A percentile compares a stretch with the other conserved stretches of the same genome.
phyloP scores from a whole-genome alignment of 2,888 invertebrate genomes.

The Drosophila robusta region DNA sequence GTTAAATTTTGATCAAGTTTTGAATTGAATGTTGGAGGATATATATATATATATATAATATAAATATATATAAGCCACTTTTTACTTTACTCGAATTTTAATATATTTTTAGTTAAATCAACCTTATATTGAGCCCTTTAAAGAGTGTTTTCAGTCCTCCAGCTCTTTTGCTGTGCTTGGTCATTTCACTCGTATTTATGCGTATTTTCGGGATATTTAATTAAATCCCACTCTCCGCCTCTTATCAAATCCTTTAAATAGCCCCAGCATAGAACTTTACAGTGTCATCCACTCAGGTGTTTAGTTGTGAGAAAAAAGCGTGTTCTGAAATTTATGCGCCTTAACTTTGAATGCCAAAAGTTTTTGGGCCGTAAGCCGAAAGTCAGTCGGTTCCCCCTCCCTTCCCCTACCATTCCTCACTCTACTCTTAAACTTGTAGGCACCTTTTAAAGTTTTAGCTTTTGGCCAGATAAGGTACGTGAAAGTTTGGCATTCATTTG shows the following conservation, averaged over 20 bases:
- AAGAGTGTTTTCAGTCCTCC: neutral
- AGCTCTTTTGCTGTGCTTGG: neutral
- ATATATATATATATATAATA: no score
- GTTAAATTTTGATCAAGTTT: no score
- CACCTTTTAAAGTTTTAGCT: conserved; percentile 63
- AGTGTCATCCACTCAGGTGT: conserved; percentile 45
- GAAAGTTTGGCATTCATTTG: conserved; percentile 65
- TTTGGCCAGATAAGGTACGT: conserved; percentile 52
- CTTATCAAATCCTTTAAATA: conserved; percentile 28
- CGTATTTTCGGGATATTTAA: conserved; percentile 39
- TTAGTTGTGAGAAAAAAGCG: conserved; percentile 66
- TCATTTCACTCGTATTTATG: conserved; percentile 24
- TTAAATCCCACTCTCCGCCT: conserved; percentile 27
- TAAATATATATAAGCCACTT: no score
- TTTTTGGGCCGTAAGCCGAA: conserved; percentile 58
- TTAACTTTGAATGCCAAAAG: conserved; percentile 59
- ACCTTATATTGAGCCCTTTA: neutral
- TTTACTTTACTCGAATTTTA: no score
- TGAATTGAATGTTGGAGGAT: no score
- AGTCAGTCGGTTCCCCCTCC: conserved; percentile 4
- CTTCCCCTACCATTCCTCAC: neutral
- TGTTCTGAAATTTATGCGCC: conserved; percentile 46
- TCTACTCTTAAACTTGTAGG: conserved; percentile 1
- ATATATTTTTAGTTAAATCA: no score
- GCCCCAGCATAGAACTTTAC: conserved; percentile 19